These are phyloP conservation scores for Heliconius ismenius DNA, from an alignment of 2,888 invertebrate species.

Conservation along the genomic window DNA sequence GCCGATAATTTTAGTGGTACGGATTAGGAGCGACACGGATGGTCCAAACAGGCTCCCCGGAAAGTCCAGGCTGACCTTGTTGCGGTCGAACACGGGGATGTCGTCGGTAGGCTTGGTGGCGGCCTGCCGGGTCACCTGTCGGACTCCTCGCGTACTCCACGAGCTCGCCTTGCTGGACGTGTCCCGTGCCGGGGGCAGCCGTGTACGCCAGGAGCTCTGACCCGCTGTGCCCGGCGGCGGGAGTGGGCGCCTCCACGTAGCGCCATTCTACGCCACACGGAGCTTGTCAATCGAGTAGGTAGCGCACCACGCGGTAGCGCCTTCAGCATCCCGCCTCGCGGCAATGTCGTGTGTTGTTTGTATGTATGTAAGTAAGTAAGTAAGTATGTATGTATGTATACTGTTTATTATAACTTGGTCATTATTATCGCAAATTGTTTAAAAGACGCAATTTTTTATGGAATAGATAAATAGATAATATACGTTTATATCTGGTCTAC, in stretches of 20 bases:
- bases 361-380: too few relatives aligned
- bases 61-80: constrained; percentile 85
- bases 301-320: constrained; percentile 33
- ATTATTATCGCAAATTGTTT: neutral
- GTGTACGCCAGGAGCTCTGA: constrained; percentile 36
- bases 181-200: constrained; percentile 30
- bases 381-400: constrained; percentile 30
- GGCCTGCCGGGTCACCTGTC: constrained; percentile 56
- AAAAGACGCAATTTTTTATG: neutral
- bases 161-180: constrained; percentile 46
- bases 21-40: constrained; percentile 85
- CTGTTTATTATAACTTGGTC: neutral
- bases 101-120: constrained; percentile 76
- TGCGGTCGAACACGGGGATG: constrained; percentile 83
- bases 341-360: constrained; percentile 27
- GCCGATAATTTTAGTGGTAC: constrained; percentile 84
- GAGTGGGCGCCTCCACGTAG: constrained; percentile 55
- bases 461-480: neutral
- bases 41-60: constrained; percentile 85
- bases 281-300: constrained; percentile 10
- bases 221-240: constrained; percentile 29
- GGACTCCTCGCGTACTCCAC: constrained; percentile 36
- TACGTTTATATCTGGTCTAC: neutral
- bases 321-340: constrained; percentile 40
- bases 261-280: constrained; percentile 61